Conservation (phyloP, 2,113 vertebrate genomes). For the Ovis canadensis region DNA sequence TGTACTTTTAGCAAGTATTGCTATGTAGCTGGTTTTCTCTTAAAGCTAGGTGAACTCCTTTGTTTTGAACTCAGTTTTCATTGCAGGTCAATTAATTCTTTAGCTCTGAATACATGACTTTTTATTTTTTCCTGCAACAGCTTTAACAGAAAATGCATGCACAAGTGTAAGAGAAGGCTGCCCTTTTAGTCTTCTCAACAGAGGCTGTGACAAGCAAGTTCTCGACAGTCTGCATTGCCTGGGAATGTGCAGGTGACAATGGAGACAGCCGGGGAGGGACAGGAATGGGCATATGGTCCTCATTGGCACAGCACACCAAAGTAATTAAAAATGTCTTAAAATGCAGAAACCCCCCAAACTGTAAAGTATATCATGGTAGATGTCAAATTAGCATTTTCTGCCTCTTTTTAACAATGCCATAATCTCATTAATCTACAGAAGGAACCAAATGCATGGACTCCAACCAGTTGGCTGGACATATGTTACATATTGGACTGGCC, state of each 20-base stretch:
- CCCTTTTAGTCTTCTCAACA: neutral
- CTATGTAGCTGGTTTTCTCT: neutral
- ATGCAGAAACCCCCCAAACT: conserved; percentile 46
- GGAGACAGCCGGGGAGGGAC: conserved; percentile 42
- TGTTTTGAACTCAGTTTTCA: neutral
- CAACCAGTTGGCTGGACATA: conserved; percentile 71
- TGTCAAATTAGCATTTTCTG: conserved; percentile 67
- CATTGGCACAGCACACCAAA: conserved; percentile 46
- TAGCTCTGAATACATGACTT: neutral
- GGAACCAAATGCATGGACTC: conserved; percentile 59
- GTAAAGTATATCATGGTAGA: conserved; percentile 56
- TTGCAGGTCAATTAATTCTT: neutral
- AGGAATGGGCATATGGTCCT: conserved; percentile 26
- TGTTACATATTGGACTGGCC: conserved; percentile 59
- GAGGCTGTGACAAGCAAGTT: conserved; percentile 10
- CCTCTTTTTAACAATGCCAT: conserved; percentile 65
- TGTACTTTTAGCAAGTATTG: neutral
- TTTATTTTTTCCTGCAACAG: neutral
- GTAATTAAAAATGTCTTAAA: conserved; percentile 70
- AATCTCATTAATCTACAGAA: conserved; percentile 69
- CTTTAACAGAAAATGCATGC: neutral
- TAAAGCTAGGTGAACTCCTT: neutral
- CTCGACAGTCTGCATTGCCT: neutral
- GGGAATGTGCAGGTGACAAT: conserved; percentile 62
- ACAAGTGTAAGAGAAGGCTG: neutral